Percentiles rank a stretch among this genome's conserved stretches.
Evolutionary conservation across 2,113 vertebrate genomes (phyloP).

Genomic region (Vulpes lagopus): DNA sequence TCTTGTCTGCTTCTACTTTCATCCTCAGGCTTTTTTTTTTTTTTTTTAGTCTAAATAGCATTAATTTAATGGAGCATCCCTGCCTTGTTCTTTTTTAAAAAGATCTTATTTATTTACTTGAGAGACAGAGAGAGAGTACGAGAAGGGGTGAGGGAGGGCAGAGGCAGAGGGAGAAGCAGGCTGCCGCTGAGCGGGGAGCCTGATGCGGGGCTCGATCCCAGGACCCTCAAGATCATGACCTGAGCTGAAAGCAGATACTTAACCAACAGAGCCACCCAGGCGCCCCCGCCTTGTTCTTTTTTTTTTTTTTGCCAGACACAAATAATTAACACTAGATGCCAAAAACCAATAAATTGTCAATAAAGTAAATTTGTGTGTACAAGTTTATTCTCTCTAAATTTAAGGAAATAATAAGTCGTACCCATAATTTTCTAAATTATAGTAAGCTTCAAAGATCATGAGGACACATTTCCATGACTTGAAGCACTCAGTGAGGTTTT

Average conservation of each 20-base stretch:
- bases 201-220: background rate
- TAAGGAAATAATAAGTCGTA: background rate
- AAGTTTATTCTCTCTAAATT: background rate
- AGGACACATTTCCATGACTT: background rate
- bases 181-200: background rate
- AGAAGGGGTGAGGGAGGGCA: background rate
- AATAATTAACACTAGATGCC: background rate
- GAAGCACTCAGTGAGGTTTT: background rate
- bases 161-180: background rate
- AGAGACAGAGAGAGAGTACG: background rate
- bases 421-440: background rate
- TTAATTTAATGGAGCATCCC: background rate
- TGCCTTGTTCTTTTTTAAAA: background rate
- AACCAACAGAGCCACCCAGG: background rate
- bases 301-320: background rate
- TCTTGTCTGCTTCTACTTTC: conserved; percentile 2
- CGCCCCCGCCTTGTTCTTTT: background rate
- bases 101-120: background rate
- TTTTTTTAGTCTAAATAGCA: background rate
- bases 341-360: background rate
- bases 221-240: background rate
- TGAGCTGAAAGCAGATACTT: background rate
- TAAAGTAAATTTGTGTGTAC: background rate
- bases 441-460: background rate
- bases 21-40: background rate